These are phyloP conservation scores for Drosophila yooni DNA, from an alignment of 2,888 invertebrate species.

Conservation along the genomic window DNA sequence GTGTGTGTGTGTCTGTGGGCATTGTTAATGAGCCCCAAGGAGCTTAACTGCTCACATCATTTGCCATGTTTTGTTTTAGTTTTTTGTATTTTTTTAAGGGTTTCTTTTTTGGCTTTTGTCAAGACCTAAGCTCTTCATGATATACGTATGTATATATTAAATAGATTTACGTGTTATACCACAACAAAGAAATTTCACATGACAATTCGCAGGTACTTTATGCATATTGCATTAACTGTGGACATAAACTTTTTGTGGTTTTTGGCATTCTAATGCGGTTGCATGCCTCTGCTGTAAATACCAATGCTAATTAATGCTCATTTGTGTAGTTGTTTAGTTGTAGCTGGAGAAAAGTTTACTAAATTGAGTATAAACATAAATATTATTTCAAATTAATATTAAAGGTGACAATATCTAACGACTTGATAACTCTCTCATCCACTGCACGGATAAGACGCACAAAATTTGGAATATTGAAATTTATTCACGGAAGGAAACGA, in stretches of 20 bases:
- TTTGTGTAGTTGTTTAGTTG: background rate
- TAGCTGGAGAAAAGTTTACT: background rate
- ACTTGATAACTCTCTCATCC: background rate
- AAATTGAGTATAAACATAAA: background rate
- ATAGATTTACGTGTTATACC: slow-evolving; percentile 59
- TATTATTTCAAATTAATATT: background rate
- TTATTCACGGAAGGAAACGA: too few relatives aligned
- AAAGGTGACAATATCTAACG: background rate
- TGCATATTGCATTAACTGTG: slow-evolving; percentile 32
- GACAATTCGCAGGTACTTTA: slow-evolving; percentile 33
- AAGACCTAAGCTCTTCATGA: slow-evolving; percentile 31
- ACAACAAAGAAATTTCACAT: slow-evolving; percentile 32
- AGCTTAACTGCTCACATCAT: slow-evolving; percentile 63
- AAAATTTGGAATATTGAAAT: too few relatives aligned
- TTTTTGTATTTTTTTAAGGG: slow-evolving; percentile 2
- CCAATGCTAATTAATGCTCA: slow-evolving; percentile 8
- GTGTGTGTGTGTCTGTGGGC: slow-evolving; percentile 27
- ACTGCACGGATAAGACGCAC: background rate
- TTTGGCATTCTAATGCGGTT: slow-evolving; percentile 2
- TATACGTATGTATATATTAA: slow-evolving; percentile 46
- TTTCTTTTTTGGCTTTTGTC: slow-evolving; percentile 4
- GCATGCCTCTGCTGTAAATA: slow-evolving; percentile 1
- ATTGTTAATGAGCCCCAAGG: slow-evolving; percentile 75
- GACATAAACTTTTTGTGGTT: slow-evolving; percentile 21
- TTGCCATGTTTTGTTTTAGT: slow-evolving; percentile 40